Conservation (phyloP, 2,797 vertebrate genomes). For the Enteromius afrohamiltoni region DNA sequence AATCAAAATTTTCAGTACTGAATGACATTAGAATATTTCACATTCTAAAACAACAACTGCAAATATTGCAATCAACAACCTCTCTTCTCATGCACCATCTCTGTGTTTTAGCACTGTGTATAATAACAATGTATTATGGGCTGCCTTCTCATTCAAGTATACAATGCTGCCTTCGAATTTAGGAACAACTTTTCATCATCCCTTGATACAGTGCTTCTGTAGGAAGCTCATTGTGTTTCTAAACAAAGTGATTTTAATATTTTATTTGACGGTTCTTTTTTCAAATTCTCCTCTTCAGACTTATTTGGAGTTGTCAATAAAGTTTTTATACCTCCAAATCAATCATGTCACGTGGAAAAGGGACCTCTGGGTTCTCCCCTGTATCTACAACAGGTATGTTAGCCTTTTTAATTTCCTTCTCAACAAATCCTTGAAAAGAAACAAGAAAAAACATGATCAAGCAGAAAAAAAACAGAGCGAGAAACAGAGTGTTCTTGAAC, state of each 20-base stretch:
- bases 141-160: background rate
- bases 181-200: background rate
- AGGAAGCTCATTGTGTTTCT: background rate
- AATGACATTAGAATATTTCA: background rate
- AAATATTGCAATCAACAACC: background rate
- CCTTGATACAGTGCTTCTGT: background rate
- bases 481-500: background rate
- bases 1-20: background rate
- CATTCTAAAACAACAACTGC: too few relatives aligned
- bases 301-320: background rate
- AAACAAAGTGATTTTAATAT: background rate
- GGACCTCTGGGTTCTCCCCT: conserved; percentile 96
- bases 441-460: background rate
- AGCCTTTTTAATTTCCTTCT: conserved; percentile 97
- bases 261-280: background rate
- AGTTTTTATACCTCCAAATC: conserved; percentile 82
- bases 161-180: background rate
- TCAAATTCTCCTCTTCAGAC: background rate
- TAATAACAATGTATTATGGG: background rate
- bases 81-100: background rate
- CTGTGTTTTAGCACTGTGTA: background rate
- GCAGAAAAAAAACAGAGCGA: background rate
- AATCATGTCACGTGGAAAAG: conserved; percentile 97
- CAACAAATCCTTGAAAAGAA: conserved; percentile 87
- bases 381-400: conserved; percentile 91